phyloP scores from a whole-genome alignment of 2,888 invertebrate species.

The Pseudococcus viburni region DNA sequence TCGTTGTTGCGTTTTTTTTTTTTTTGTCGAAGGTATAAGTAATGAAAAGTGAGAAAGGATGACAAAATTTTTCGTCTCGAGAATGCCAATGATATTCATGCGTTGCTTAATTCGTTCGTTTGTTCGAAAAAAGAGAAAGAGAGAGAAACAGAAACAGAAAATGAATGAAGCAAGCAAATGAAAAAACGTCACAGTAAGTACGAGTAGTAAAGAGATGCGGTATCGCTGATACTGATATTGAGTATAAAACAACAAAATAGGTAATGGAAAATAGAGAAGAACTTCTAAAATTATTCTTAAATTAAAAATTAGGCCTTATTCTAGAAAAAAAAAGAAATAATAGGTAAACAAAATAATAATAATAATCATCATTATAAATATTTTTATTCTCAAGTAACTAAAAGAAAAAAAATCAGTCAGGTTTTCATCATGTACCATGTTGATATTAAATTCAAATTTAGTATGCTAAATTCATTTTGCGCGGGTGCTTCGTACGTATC shows the following conservation, averaged over 20 bases:
- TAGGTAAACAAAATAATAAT: slow-evolving; percentile 42
- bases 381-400: slow-evolving; percentile 54
- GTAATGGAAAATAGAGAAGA: slow-evolving; percentile 49
- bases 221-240: background rate
- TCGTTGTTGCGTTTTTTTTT: background rate
- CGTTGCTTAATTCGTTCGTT: slow-evolving; percentile 4
- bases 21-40: background rate
- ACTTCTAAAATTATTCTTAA: slow-evolving; percentile 53
- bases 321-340: slow-evolving; percentile 36
- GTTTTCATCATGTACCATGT: slow-evolving; percentile 66
- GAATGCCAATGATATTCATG: slow-evolving; percentile 60
- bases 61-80: slow-evolving; percentile 10
- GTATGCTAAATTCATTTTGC: background rate
- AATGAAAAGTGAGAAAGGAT: background rate
- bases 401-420: slow-evolving; percentile 63
- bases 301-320: slow-evolving; percentile 56
- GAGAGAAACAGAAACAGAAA: background rate
- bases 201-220: background rate
- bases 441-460: slow-evolving; percentile 57
- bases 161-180: background rate
- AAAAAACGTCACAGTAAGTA: background rate
- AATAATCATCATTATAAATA: slow-evolving; percentile 18
- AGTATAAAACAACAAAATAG: slow-evolving; percentile 57
- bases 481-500: background rate
- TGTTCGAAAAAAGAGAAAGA: slow-evolving; percentile 17